Percentiles rank a stretch among this genome's conserved stretches.
phyloP scores from a whole-genome alignment of 1,140 invertebrate genomes.

The Cryptotermes secundus region DNA sequence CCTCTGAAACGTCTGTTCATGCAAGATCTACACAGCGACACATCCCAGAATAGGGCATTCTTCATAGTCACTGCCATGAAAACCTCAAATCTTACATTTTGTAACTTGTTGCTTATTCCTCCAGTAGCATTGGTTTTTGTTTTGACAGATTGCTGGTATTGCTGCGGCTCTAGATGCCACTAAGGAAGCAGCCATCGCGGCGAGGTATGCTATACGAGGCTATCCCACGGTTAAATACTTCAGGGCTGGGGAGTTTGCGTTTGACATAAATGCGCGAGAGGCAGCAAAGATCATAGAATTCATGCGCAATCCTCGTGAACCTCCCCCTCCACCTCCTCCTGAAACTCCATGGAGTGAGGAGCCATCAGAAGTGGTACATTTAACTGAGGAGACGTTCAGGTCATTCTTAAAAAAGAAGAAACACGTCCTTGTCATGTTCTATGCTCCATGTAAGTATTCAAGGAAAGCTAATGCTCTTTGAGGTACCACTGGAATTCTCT shows the following conservation, averaged over 20 bases:
- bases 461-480: neutral
- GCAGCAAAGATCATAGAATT: constrained; percentile 76
- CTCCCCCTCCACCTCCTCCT: constrained; percentile 76
- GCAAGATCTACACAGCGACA: too few relatives aligned
- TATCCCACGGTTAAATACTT: constrained; percentile 86
- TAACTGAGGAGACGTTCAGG: constrained; percentile 71
- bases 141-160: constrained; percentile 63
- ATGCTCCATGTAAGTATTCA: constrained; percentile 74
- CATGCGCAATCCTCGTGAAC: constrained; percentile 80
- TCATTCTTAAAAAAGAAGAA: constrained; percentile 63
- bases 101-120: neutral
- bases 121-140: constrained; percentile 9
- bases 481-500: neutral
- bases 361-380: constrained; percentile 69
- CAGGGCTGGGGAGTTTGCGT: constrained; percentile 70
- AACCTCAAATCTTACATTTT: too few relatives aligned
- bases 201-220: constrained; percentile 71
- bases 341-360: constrained; percentile 76
- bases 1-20: too few relatives aligned
- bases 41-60: too few relatives aligned
- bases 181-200: constrained; percentile 64
- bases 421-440: constrained; percentile 86
- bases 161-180: constrained; percentile 84
- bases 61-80: too few relatives aligned
- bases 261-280: constrained; percentile 71